phyloP scores from a whole-genome alignment of 1,140 invertebrate genomes.

The Pseudomyrmex gracilis region DNA sequence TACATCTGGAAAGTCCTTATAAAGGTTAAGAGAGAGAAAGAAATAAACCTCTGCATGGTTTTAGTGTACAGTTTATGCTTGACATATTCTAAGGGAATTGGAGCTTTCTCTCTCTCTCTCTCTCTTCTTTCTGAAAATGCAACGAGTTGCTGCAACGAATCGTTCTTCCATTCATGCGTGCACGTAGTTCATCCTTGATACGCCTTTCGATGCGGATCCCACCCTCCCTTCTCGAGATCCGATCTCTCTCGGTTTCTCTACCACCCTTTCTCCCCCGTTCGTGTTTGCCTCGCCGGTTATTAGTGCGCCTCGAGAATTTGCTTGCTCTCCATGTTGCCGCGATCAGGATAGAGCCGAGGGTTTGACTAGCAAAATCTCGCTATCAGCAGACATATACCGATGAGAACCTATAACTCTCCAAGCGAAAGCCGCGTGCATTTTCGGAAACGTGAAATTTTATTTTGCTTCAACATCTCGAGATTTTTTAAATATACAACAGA shows the following conservation, averaged over 20 bases:
- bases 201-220: not conserved
- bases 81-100: constrained; percentile 36
- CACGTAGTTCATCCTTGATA: not conserved
- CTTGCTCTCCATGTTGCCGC: not conserved
- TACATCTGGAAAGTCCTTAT: not conserved
- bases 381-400: not conserved
- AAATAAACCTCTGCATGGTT: not conserved
- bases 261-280: too few species aligned
- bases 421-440: not conserved
- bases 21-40: not conserved
- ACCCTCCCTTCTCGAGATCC: not conserved
- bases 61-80: constrained; percentile 42
- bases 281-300: constrained; percentile 7
- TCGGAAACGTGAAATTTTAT: too few species aligned
- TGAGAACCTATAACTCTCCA: not conserved
- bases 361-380: not conserved
- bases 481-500: not conserved
- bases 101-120: constrained; percentile 15
- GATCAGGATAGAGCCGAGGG: not conserved
- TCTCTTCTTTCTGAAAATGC: constrained; percentile 7
- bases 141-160: constrained; percentile 27
- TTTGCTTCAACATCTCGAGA: too few species aligned
- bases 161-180: constrained; percentile 25
- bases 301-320: not conserved
- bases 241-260: not conserved